phyloP scores from a whole-genome alignment of 2,113 vertebrate genomes.

The Lepidothrix coronata region DNA sequence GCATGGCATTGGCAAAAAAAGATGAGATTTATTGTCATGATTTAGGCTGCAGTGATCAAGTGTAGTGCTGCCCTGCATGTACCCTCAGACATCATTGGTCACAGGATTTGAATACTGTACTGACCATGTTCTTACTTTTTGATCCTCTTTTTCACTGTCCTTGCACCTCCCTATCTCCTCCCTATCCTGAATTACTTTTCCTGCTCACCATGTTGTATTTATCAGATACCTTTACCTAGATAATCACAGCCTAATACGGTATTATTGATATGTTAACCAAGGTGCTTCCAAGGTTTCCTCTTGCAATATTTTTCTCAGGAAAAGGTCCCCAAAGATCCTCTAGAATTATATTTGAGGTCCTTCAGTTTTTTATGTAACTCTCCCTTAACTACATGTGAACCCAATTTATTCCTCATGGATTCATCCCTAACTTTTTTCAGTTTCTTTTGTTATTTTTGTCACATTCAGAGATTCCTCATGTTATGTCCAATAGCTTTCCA shows the following conservation, averaged over 20 bases:
- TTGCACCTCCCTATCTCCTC: not conserved
- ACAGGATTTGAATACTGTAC: fast-evolving
- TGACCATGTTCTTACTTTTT: not conserved
- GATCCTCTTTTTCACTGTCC: not conserved
- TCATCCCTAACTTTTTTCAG: not conserved
- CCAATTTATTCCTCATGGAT: not conserved
- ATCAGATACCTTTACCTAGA: not conserved
- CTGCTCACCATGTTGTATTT: not conserved
- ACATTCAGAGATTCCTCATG: not conserved
- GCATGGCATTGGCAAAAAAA: not conserved
- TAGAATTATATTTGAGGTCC: not conserved
- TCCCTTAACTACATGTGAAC: not conserved
- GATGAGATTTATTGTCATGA: not conserved
- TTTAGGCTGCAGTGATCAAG: not conserved
- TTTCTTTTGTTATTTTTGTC: not conserved
- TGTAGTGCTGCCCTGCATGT: not conserved
- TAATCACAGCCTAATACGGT: not conserved
- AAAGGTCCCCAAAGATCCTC: not conserved
- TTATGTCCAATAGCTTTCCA: not conserved
- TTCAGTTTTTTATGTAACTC: not conserved
- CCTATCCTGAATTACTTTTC: not conserved
- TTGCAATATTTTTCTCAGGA: not conserved
- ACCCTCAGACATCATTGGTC: not conserved
- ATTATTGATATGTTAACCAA: not conserved
- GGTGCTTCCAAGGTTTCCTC: not conserved